Evolutionary conservation across 2,113 vertebrate genomes (phyloP), one percentile per base, ranked within the genome.

Genomic region (Dendropsophus ebraccatus): DNA sequence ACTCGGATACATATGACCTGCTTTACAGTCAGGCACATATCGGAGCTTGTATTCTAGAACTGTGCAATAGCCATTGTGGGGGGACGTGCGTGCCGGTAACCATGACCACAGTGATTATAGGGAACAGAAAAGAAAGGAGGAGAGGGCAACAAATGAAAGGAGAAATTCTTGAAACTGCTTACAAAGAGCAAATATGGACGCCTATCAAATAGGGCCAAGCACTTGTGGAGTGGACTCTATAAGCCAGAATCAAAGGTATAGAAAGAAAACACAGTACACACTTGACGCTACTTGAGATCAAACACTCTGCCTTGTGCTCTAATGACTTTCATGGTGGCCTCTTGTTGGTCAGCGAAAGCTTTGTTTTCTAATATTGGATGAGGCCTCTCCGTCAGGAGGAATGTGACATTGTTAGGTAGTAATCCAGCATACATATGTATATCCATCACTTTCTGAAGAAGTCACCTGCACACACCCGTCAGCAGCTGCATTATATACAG

Each of bases 251-350:
- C 73, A 76, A 49, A 76, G 25, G 45, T 19, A 49, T 5, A 50
- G 73, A 50, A 17, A 75, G 47, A 41, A 69, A 75, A 28, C 41
- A 12, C 70, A 6, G 21, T 5, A 10, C 23, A 19, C 73, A 28
- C 45, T 70, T 9, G 8, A 41, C 14, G 8, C 10, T 30, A 30
- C 73, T 74, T 1, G 19, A 76, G 73, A 76, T 76, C 45, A 76
- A 76, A 76, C 25, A 5, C 32, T 41, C 67, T 8, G 73, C 45
- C 47, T 50, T 28, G 45, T 19, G 73, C 47, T 30, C n/a, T 76
- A 76, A 76, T 49, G 41, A n/a, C 73, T 76, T 76, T 76, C 73
- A 76, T 49, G 73, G 73, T 50, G 73, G 73, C 73, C 47, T 52
- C 47, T 52, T 50, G 41, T 49, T 76, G 73, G 73, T 28, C 45